Conservation (phyloP, 1,140 invertebrate species). For the Sitophilus oryzae region DNA sequence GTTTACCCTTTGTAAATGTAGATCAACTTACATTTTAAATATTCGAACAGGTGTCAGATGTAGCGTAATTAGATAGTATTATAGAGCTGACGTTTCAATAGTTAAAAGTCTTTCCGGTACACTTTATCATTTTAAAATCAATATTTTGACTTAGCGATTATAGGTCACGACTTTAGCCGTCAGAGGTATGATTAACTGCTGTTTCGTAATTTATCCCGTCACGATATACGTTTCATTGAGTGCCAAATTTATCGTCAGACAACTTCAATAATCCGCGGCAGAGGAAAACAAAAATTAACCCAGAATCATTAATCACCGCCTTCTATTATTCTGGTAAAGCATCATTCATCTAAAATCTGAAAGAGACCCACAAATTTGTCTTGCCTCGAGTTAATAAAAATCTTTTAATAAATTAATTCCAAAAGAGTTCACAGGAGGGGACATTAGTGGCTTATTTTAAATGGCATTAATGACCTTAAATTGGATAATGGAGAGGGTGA, state of each 20-base stretch:
- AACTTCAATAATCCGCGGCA: constrained; percentile 1
- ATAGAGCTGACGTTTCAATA: no score
- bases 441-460: no score
- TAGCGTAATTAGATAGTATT: no score
- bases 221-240: constrained; percentile 5
- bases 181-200: neutral
- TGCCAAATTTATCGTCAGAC: constrained; percentile 4
- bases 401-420: neutral
- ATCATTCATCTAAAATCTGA: neutral
- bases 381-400: neutral
- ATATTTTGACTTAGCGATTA: no score
- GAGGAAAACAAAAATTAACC: constrained; percentile 2
- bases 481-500: no score
- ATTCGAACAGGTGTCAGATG: no score
- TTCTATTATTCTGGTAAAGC: neutral
- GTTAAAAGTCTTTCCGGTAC: no score
- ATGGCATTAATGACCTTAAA: no score
- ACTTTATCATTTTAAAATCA: no score
- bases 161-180: neutral
- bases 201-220: neutral
- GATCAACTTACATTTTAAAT: no score
- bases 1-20: no score
- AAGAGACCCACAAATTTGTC: neutral
- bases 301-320: neutral
- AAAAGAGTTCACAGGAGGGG: no score